phyloP scores from a whole-genome alignment of 2,888 invertebrate species.

The Stenurella melanura region DNA sequence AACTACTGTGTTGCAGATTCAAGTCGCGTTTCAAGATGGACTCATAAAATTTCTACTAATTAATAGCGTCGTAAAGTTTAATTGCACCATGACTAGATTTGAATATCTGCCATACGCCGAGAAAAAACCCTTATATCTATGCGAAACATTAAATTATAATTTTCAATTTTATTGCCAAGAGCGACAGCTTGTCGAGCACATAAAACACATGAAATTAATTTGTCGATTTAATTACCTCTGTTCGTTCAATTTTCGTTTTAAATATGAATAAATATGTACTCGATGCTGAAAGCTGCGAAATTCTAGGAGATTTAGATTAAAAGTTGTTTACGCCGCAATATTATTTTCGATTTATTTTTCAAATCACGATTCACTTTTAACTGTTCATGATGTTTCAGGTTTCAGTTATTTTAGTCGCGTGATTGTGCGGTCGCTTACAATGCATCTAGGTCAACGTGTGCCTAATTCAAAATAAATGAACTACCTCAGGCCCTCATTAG shows the following conservation, averaged over 20 bases:
- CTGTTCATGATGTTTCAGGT: no score
- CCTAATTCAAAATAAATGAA: no score
- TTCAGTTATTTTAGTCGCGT: no score
- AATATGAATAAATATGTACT: neutral
- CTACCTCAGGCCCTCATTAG: no score
- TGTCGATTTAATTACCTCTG: slow-evolving; percentile 22
- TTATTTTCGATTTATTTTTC: no score
- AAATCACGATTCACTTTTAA: no score
- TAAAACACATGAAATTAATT: slow-evolving; percentile 31
- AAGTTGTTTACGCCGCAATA: no score
- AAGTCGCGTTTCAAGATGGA: slow-evolving; percentile 17
- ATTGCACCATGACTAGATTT: slow-evolving; percentile 44
- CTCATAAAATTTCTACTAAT: slow-evolving; percentile 53
- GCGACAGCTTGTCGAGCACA: slow-evolving; percentile 23
- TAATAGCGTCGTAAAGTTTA: slow-evolving; percentile 56
- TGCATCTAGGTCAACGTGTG: no score
- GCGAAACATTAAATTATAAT: slow-evolving; percentile 40
- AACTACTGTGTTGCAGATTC: slow-evolving; percentile 26
- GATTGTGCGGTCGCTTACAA: no score
- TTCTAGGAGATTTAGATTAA: no score
- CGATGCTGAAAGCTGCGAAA: no score
- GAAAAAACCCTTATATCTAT: slow-evolving; percentile 30
- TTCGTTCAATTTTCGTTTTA: neutral
- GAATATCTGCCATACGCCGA: slow-evolving; percentile 41
- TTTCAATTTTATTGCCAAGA: slow-evolving; percentile 42